Conservation (phyloP, 1,140 invertebrate species). For the Luehdorfia chinensis region DNA sequence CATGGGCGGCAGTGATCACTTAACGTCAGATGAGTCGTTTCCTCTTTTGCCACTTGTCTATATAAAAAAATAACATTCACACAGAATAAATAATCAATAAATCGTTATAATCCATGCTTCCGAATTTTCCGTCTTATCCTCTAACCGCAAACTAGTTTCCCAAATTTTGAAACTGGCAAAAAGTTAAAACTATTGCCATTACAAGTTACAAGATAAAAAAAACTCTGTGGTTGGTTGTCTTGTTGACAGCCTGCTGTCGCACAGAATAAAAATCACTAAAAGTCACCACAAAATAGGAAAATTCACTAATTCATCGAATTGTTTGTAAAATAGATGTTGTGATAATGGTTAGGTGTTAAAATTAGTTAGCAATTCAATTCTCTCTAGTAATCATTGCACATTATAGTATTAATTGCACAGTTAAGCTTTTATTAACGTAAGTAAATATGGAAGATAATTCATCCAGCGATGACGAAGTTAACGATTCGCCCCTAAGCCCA, state of each 20-base stretch:
- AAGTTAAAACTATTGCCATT: too few species aligned
- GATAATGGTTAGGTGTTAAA: neutral
- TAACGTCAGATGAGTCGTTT: too few species aligned
- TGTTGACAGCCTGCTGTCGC: conserved; percentile 5
- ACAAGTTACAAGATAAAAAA: too few species aligned
- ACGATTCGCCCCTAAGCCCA: conserved; percentile 50
- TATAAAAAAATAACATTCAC: too few species aligned
- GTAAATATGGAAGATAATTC: conserved; percentile 64
- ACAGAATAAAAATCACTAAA: conserved; percentile 16
- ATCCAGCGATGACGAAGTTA: conserved; percentile 59
- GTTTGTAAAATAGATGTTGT: conserved; percentile 10
- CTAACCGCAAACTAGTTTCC: too few species aligned
- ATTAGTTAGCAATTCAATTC: conserved; percentile 8
- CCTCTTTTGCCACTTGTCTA: too few species aligned
- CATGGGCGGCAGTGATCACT: too few species aligned
- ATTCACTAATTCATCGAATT: conserved; percentile 14
- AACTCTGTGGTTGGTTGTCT: too few species aligned
- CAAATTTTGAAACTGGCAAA: too few species aligned
- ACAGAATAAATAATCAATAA: too few species aligned
- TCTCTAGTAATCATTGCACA: conserved; percentile 1
- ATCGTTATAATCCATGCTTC: too few species aligned
- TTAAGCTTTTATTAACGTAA: conserved; percentile 20
- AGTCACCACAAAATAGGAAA: conserved; percentile 17
- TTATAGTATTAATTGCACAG: conserved; percentile 3
- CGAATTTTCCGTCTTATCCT: too few species aligned